Evolutionary conservation across 2,113 vertebrate genomes (phyloP).

Genomic region (Lethenteron reissneri): DNA sequence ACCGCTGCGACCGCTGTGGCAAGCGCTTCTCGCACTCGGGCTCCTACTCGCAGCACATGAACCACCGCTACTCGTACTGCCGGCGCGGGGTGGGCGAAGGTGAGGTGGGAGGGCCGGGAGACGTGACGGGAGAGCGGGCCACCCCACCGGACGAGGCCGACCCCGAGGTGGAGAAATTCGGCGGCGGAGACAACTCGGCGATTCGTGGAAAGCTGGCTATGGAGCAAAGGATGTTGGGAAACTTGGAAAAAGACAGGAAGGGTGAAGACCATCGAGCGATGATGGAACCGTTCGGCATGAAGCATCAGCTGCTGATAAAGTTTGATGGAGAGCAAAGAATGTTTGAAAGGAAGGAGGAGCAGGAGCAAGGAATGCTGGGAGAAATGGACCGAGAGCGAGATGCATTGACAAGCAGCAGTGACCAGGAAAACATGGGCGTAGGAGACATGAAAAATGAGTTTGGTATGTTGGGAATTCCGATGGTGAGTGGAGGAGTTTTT

Average conservation of each 20-base stretch:
- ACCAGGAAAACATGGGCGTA: background rate
- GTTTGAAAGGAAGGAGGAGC: constrained; percentile 8
- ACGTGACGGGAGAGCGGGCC: constrained; percentile 16
- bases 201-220: constrained; percentile 4
- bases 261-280: constrained; percentile 6
- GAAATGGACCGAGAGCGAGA: constrained; percentile 18
- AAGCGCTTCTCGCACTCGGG: constrained; percentile 98
- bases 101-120: constrained; percentile 24
- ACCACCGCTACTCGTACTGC: constrained; percentile 99
- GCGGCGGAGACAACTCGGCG: constrained; percentile 6
- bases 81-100: constrained; percentile 62
- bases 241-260: too few relatives aligned
- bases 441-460: too few relatives aligned
- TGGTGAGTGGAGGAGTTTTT: too few relatives aligned
- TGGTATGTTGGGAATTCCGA: too few relatives aligned
- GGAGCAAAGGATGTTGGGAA: constrained; percentile 7
- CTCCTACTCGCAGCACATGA: constrained; percentile 99
- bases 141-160: constrained; percentile 14
- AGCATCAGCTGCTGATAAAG: constrained; percentile 26
- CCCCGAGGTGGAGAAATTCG: constrained; percentile 14
- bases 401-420: constrained; percentile 14
- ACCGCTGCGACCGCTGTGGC: constrained; percentile 97
- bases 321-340: constrained; percentile 13
- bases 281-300: constrained; percentile 17
- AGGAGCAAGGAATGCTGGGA: constrained; percentile 15